phyloP scores from a whole-genome alignment of 2,797 vertebrate genomes.

The Scyliorhinus canicula region DNA sequence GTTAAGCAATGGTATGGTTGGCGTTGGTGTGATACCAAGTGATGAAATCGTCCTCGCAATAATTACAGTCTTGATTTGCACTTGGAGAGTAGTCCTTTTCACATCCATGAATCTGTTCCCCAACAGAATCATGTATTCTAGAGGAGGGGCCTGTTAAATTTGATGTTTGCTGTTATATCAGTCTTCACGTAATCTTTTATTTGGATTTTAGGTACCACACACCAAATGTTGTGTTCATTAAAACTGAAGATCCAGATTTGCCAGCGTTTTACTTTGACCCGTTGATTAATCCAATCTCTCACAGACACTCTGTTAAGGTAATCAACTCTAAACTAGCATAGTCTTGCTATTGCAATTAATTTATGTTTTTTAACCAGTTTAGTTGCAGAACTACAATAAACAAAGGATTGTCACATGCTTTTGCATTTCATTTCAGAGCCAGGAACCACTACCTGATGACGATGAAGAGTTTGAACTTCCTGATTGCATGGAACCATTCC shows the following conservation, averaged over 20 bases:
- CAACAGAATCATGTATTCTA: not conserved
- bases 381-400: not conserved
- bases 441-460: constrained; percentile 91
- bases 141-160: not conserved
- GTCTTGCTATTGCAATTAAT: not conserved
- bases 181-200: not conserved
- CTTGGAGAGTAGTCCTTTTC: not conserved
- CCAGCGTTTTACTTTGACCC: constrained; percentile 98
- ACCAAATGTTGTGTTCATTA: constrained; percentile 97
- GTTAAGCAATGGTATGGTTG: not conserved
- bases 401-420: not conserved
- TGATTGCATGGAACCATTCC: constrained; percentile 90
- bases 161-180: not conserved
- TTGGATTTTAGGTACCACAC: constrained; percentile 82
- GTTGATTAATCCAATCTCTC: constrained; percentile 96
- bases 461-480: constrained; percentile 98
- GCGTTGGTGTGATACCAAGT: not conserved
- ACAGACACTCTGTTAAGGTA: constrained; percentile 96
- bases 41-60: not conserved
- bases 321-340: constrained; percentile 33
- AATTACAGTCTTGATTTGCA: not conserved
- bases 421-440: constrained; percentile 64
- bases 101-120: no score
- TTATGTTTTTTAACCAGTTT: not conserved
- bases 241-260: constrained; percentile 96